Evolutionary conservation across 2,113 vertebrate species (phyloP).

Genomic region (Psephotus haematonotus): DNA sequence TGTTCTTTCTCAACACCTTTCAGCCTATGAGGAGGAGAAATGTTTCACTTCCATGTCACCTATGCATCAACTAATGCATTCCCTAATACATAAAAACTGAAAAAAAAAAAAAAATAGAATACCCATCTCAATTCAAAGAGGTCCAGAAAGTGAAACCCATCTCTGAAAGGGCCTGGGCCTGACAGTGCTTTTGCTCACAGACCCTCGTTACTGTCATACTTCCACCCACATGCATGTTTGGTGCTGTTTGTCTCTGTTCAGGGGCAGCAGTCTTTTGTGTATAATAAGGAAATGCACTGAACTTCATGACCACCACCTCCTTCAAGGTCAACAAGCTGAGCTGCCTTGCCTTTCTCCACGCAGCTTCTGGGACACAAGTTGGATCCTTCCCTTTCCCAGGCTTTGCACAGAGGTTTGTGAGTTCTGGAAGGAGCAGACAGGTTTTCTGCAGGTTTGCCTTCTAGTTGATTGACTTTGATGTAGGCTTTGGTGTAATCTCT

Average conservation of each 20-base stretch:
- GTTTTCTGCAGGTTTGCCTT: not conserved
- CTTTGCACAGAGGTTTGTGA: not conserved
- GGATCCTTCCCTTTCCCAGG: not conserved
- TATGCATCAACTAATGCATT: not conserved
- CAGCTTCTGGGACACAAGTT: not conserved
- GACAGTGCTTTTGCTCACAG: not conserved
- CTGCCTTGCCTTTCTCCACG: not conserved
- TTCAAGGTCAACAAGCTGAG: not conserved
- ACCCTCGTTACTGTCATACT: not conserved
- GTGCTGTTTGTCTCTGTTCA: not conserved
- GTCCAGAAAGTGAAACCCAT: not conserved
- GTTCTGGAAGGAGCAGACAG: not conserved
- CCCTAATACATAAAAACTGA: not conserved
- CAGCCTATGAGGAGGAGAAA: not conserved
- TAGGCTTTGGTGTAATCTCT: not conserved
- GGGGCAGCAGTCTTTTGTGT: not conserved
- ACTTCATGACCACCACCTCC: not conserved
- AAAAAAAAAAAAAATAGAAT: not conserved
- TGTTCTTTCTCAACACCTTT: not conserved
- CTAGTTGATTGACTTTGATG: not conserved
- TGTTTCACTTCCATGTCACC: not conserved
- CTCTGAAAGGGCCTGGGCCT: not conserved
- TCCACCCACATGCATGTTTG: fast-evolving
- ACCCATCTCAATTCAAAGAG: not conserved
- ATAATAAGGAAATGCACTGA: not conserved